Conservation (phyloP, 2,797 vertebrate genomes). For the Myotis daubentonii region DNA sequence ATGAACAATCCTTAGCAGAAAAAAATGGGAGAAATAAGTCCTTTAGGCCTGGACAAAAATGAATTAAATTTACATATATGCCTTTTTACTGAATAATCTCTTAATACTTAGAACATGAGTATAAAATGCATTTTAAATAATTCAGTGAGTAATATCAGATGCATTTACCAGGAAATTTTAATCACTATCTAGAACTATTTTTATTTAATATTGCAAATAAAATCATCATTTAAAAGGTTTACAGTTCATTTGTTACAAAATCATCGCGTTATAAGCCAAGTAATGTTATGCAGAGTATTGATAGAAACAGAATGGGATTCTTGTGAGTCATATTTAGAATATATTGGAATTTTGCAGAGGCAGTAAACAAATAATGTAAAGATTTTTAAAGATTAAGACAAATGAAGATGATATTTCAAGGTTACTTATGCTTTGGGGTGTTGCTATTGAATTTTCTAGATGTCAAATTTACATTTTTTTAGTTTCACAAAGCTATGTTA, state of each 20-base stretch:
- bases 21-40: background rate
- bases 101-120: constrained; percentile 33
- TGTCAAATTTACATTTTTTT: constrained; percentile 27
- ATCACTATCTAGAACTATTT: constrained; percentile 38
- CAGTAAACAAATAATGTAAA: constrained; percentile 40
- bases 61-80: constrained; percentile 5
- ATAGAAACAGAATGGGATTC: constrained; percentile 1
- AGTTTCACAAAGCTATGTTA: background rate
- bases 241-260: constrained; percentile 56
- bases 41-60: constrained; percentile 52
- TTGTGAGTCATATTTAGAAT: constrained; percentile 39
- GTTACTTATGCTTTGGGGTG: background rate
- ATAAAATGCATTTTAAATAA: constrained; percentile 17
- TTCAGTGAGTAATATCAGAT: background rate
- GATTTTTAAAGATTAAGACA: constrained; percentile 49
- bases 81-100: background rate
- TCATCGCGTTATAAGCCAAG: background rate
- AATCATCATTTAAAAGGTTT: background rate
- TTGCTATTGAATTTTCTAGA: constrained; percentile 21
- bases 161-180: constrained; percentile 42
- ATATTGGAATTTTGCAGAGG: constrained; percentile 38
- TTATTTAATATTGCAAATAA: too few species aligned
- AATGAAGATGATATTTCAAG: constrained; percentile 57
- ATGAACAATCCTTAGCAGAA: background rate
- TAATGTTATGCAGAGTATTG: background rate